Conservation (phyloP, 2,797 vertebrate species). For the Spizella passerina region DNA sequence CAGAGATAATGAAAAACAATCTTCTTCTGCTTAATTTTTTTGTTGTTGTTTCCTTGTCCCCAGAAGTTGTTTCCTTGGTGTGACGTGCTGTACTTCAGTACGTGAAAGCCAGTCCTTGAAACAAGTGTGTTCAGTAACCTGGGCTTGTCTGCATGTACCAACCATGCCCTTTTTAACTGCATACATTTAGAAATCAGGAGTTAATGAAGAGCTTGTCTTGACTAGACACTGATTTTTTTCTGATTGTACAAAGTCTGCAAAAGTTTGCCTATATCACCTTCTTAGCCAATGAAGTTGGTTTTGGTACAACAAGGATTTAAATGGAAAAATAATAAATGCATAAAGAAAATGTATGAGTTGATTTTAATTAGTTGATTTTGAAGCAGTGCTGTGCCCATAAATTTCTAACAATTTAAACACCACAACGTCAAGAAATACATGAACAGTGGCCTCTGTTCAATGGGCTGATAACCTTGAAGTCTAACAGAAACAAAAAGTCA, state of each 20-base stretch:
- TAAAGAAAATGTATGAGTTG: not conserved
- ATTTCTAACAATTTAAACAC: not conserved
- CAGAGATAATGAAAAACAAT: not conserved
- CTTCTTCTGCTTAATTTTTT: not conserved
- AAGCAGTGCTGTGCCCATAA: not conserved
- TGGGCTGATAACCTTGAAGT: not conserved
- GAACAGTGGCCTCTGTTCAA: not conserved
- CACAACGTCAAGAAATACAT: not conserved
- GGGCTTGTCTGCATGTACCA: not conserved
- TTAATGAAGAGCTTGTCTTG: constrained; percentile 19
- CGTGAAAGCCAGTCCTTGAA: not conserved
- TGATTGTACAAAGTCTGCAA: not conserved
- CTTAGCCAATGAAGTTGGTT: not conserved
- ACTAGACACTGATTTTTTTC: not conserved
- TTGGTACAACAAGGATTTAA: not conserved
- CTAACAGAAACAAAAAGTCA: constrained; percentile 10
- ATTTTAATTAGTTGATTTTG: not conserved
- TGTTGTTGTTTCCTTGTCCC: not conserved
- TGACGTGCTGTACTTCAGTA: not conserved
- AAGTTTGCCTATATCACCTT: not conserved
- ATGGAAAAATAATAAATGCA: not conserved
- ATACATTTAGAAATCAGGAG: not conserved
- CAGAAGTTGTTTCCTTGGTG: not conserved
- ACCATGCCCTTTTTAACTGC: not conserved
- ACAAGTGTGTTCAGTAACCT: not conserved